Evolutionary conservation across 2,113 vertebrate genomes (phyloP).

Genomic region (Tinamus guttatus): DNA sequence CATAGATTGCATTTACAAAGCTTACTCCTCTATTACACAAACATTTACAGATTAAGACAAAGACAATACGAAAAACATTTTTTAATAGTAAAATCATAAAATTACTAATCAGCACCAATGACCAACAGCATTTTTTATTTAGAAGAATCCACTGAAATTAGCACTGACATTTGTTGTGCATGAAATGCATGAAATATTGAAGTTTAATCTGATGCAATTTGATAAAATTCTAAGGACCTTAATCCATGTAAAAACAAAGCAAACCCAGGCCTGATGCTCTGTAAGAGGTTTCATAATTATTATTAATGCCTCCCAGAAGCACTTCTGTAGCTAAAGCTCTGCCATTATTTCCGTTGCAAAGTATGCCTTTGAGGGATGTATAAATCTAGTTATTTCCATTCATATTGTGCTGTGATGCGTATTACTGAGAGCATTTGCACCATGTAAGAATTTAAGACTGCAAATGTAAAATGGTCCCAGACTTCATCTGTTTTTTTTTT

Average conservation of each 20-base stretch:
- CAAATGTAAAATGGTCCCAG: not conserved
- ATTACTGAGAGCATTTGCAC: not conserved
- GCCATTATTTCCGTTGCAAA: constrained; percentile 16
- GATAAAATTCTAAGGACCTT: not conserved
- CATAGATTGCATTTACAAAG: not conserved
- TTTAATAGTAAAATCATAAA: not conserved
- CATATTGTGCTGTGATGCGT: not conserved
- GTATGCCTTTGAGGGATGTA: constrained; percentile 23
- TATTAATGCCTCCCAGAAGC: constrained; percentile 45
- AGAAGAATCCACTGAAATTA: not conserved
- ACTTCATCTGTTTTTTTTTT: not conserved
- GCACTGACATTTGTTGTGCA: not conserved
- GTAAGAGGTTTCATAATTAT: constrained; percentile 31
- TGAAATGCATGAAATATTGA: constrained; percentile 11
- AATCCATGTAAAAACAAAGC: constrained; percentile 39
- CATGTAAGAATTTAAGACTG: not conserved
- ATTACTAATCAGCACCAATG: not conserved
- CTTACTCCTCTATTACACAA: not conserved
- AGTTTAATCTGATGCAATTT: constrained; percentile 17
- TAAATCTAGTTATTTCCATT: constrained; percentile 18
- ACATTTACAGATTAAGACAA: not conserved
- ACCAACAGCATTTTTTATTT: not conserved
- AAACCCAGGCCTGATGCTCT: not conserved
- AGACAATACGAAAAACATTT: not conserved
- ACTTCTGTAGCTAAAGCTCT: constrained; percentile 8